Base-by-base conservation (phyloP, 2,888 invertebrate genomes). In the Stratiomys singularior region DNA sequence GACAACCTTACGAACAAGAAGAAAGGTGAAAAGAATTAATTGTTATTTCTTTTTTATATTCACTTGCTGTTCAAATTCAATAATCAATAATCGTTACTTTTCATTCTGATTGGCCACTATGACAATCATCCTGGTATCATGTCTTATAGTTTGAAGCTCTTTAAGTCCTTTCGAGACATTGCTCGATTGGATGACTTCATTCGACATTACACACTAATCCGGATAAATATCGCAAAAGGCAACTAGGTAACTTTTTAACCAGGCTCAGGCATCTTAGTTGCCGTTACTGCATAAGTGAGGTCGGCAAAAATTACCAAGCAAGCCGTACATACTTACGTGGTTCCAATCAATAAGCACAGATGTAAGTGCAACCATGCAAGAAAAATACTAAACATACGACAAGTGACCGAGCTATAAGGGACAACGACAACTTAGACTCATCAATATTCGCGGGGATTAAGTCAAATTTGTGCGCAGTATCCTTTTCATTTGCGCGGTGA, bases 401-500 rank as follows among this genome's bases (percentile, higher is more conserved):
- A 37, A 37, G 37, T 37, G 37, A 37, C 37, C 37, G 9, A 5
- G 37, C 37, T 37, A 5, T 9, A 37, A 37, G 37, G 37, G 37
- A 37, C 37, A 52, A 52, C n/a, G 52, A 52, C 52, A 18, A 18
- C 18, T 52, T 13, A 52, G 78, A 64, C 72, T 77, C 78, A 78
- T 78, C 76, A 78, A 78, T 78, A 76, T 52, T 72, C 71, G 64
- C 71, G 78, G 72, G 77, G 78, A 78, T 78, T 78, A 78, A 77
- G 78, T 72, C 78, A 77, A 76, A 78, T 78, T 78, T 78, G 78
- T 72, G 77, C 76, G 15, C 28, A 56, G 56, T 7, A 52, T 56
- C 56, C 52, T 72, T 27, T 28, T 72, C 71, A 72, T 72, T 72
- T 72, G 71, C 71, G 28, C 25, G 27, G 30, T 13, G 25, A 30